phyloP scores from a whole-genome alignment of 2,888 invertebrate species.

The Sinodicranocentrus sp. region DNA sequence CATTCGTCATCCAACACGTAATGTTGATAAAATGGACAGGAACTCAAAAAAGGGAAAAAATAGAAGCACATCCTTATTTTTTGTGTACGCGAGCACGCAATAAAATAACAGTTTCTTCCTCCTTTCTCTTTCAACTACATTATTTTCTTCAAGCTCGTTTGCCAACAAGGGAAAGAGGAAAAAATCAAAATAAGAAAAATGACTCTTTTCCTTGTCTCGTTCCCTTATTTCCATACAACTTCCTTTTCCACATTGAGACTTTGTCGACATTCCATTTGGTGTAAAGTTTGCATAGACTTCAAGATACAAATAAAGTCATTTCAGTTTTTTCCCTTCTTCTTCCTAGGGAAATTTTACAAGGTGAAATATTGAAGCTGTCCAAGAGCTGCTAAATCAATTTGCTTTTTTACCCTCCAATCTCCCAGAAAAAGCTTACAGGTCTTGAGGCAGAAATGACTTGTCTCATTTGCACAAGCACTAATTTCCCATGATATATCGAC shows the following conservation, averaged over 20 bases:
- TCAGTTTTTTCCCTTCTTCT: constrained; percentile 7
- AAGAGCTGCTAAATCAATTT: constrained; percentile 62
- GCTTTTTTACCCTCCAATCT: neutral
- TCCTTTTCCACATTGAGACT: too few species aligned
- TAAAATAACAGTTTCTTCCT: neutral
- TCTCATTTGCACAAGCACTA: constrained; percentile 67
- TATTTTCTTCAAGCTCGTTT: neutral
- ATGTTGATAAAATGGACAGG: constrained; percentile 1
- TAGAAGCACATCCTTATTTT: too few species aligned
- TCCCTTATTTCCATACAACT: too few species aligned
- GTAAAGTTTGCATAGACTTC: too few species aligned
- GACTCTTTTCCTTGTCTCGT: constrained; percentile 5
- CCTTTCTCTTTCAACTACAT: neutral
- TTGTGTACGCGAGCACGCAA: neutral
- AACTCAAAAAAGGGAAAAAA: too few species aligned
- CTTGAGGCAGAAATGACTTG: constrained; percentile 37
- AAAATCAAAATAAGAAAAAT: constrained; percentile 15
- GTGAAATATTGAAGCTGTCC: constrained; percentile 54
- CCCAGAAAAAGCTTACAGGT: neutral
- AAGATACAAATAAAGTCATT: constrained; percentile 45
- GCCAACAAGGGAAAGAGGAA: neutral
- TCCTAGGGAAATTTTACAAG: neutral
- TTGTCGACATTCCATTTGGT: too few species aligned
- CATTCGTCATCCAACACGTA: constrained; percentile 29
- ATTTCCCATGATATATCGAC: constrained; percentile 68